phyloP scores from a whole-genome alignment of 2,113 vertebrate species.

The Myotis yumanensis region DNA sequence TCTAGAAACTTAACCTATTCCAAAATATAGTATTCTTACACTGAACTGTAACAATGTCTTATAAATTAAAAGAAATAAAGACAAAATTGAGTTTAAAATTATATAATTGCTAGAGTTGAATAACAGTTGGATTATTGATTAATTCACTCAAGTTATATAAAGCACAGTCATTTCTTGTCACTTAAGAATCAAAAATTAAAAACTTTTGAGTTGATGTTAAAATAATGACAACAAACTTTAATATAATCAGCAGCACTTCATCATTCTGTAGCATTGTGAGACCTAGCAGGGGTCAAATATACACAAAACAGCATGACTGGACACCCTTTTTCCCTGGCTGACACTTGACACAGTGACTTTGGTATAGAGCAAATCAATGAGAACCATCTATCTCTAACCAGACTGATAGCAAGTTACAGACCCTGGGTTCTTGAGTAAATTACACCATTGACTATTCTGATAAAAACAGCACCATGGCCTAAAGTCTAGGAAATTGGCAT shows the following conservation, averaged over 20 bases:
- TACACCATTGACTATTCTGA: neutral
- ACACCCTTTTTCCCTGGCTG: neutral
- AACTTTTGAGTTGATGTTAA: constrained; percentile 28
- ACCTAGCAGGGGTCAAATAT: neutral
- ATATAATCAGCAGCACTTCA: neutral
- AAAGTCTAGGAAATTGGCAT: neutral
- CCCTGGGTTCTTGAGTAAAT: neutral
- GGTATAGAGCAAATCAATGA: neutral
- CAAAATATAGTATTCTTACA: constrained; percentile 18
- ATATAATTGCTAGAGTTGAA: neutral
- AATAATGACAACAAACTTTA: neutral
- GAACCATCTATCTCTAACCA: neutral
- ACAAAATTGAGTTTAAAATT: constrained; percentile 55
- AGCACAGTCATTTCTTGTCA: neutral
- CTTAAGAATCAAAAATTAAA: constrained; percentile 10
- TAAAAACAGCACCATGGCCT: neutral
- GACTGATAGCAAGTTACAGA: neutral
- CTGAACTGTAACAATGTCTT: neutral
- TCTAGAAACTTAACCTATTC: neutral
- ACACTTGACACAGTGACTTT: neutral
- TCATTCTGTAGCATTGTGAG: neutral
- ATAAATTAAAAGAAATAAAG: constrained; percentile 29
- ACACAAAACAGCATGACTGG: neutral
- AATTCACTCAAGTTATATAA: neutral
- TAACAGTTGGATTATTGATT: constrained; percentile 15